A percentile compares a stretch with the other conserved stretches of the same genome.
These are phyloP conservation scores for Pterois miles DNA, from an alignment of 2,797 vertebrate genomes.

Conservation along the genomic window DNA sequence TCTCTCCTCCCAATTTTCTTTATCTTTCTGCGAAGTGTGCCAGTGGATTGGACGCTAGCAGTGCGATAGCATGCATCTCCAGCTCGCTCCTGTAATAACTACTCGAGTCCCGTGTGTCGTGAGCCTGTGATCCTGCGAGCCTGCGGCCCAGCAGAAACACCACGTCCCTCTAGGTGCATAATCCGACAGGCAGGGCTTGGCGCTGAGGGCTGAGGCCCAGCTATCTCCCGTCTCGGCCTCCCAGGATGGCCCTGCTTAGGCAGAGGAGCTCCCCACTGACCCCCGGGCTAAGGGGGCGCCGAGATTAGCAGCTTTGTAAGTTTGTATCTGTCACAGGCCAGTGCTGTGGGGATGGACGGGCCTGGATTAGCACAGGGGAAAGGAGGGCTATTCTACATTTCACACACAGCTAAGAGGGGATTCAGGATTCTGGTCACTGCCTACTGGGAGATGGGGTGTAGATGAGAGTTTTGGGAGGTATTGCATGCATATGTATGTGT, in stretches of 20 bases:
- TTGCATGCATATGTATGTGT: constrained; percentile 25
- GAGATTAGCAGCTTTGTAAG: constrained; percentile 74
- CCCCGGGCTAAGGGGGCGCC: constrained; percentile 61
- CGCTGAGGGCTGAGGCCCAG: constrained; percentile 49
- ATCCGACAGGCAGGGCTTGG: constrained; percentile 70
- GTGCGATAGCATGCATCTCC: constrained; percentile 30
- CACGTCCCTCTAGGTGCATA: constrained; percentile 69
- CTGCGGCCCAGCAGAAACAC: constrained; percentile 63
- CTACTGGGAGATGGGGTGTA: constrained; percentile 60
- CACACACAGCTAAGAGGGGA: constrained; percentile 72
- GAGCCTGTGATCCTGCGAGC: constrained; percentile 57
- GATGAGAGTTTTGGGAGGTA: constrained; percentile 45
- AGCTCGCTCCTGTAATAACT: constrained; percentile 39
- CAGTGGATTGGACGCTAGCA: constrained; percentile 15
- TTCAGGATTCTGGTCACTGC: constrained; percentile 68
- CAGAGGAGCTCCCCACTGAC: constrained; percentile 72
- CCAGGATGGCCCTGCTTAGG: constrained; percentile 76
- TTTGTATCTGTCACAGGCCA: constrained; percentile 81
- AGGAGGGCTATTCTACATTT: constrained; percentile 76
- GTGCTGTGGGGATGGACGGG: constrained; percentile 67
- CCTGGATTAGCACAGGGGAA: constrained; percentile 77
- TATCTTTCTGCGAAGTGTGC: constrained; percentile 15
- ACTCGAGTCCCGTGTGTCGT: constrained; percentile 37
- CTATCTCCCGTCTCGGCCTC: constrained; percentile 66
- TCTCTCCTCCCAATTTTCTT: constrained; percentile 16